Conservation (phyloP, 1,140 invertebrate genomes). For the Tetragnatha versicolor region DNA sequence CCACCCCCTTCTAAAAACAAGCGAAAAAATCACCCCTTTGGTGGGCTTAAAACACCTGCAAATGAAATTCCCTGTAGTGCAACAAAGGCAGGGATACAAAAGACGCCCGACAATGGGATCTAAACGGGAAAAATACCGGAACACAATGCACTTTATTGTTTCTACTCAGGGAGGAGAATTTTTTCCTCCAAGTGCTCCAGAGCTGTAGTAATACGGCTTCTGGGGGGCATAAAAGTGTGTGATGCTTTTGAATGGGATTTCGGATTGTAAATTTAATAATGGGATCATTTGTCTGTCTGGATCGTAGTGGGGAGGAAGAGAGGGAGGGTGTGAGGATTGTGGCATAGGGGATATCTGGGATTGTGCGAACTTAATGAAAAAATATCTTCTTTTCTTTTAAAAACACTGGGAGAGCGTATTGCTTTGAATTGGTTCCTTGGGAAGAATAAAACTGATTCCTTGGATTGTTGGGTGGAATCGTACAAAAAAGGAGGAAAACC, state of each 20-base stretch:
- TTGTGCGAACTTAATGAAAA: no score
- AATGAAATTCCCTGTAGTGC: conserved; percentile 13
- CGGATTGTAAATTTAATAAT: conserved; percentile 15
- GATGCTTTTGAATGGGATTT: not conserved
- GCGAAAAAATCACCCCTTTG: not conserved
- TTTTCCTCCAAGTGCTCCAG: not conserved
- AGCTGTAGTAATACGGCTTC: not conserved
- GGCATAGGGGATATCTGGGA: no score
- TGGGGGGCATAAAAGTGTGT: not conserved
- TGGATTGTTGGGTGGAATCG: no score
- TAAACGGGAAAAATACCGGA: conserved; percentile 15
- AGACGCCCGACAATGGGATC: conserved; percentile 12
- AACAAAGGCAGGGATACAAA: conserved; percentile 19
- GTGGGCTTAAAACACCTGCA: conserved; percentile 8
- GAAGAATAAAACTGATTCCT: no score
- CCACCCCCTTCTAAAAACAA: not conserved
- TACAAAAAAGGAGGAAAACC: no score
- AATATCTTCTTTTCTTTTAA: no score
- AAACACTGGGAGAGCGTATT: no score
- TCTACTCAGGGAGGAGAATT: not conserved
- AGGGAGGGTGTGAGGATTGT: no score
- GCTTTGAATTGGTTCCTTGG: no score
- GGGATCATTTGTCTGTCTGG: not conserved
- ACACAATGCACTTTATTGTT: conserved; percentile 29
- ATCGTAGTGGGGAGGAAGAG: not conserved